Evolutionary conservation across 2,113 vertebrate genomes (phyloP).

Genomic region (Petroica traversi): DNA sequence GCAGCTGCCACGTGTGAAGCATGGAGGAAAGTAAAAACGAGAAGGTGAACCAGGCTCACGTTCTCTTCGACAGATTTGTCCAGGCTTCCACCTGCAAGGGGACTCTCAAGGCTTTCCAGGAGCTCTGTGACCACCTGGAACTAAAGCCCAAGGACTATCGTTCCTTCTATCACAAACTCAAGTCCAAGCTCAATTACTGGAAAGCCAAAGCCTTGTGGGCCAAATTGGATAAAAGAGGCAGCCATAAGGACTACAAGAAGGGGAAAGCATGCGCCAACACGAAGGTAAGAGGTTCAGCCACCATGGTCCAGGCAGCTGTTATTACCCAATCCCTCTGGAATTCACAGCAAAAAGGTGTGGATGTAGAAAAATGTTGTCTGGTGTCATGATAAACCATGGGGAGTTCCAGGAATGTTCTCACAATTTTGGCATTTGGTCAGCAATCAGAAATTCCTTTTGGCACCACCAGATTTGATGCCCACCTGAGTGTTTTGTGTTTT

Average conservation of each 20-base stretch:
- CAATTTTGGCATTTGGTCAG: neutral
- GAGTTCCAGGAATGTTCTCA: neutral
- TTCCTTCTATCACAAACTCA: conserved; percentile 96
- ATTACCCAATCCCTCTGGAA: neutral
- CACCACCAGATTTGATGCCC: neutral
- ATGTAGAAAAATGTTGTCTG: neutral
- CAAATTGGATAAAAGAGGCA: conserved; percentile 93
- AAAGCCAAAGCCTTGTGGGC: conserved; percentile 98
- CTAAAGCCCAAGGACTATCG: conserved; percentile 90
- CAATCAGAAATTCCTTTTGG: neutral
- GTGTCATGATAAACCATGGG: neutral
- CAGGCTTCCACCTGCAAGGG: conserved; percentile 95
- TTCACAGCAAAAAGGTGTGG: neutral
- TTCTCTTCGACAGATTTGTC: conserved; percentile 94
- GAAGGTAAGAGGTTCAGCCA: conserved; percentile 77
- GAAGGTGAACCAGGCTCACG: conserved; percentile 82
- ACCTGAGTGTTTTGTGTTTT: neutral
- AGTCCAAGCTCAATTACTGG: conserved; percentile 98
- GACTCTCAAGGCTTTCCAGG: conserved; percentile 95
- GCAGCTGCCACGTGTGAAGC: conserved; percentile 29
- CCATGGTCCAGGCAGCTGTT: neutral
- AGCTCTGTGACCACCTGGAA: conserved; percentile 92
- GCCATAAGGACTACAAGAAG: conserved; percentile 97
- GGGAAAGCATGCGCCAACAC: conserved; percentile 90
- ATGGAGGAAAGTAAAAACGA: conserved; percentile 79